Percentiles rank a stretch among this genome's conserved stretches.
phyloP scores from a whole-genome alignment of 2,797 vertebrate genomes.

The Chelon labrosus region DNA sequence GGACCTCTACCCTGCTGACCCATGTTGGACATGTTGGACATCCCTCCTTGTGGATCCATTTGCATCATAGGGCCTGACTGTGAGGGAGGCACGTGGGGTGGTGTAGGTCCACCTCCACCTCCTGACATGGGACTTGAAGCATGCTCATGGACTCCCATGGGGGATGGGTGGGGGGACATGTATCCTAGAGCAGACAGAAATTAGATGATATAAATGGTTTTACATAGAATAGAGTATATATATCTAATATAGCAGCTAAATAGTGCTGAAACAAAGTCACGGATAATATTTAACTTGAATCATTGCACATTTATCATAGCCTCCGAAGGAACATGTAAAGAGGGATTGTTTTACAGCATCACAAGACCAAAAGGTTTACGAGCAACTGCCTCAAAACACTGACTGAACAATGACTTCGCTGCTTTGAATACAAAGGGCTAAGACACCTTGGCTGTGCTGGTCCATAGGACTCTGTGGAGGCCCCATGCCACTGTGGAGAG shows the following conservation, averaged over 20 bases:
- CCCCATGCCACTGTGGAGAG: slow-evolving; percentile 96
- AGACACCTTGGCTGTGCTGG: slow-evolving; percentile 94
- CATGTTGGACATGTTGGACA: slow-evolving; percentile 82
- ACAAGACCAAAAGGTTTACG: neutral
- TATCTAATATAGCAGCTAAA: no score
- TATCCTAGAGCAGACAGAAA: slow-evolving; percentile 86
- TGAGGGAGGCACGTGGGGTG: slow-evolving; percentile 92
- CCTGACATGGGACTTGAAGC: slow-evolving; percentile 95
- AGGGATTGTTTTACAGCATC: neutral
- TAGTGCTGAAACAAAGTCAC: no score
- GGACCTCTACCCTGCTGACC: slow-evolving; percentile 90
- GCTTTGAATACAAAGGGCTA: neutral
- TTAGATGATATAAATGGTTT: neutral
- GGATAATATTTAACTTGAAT: no score
- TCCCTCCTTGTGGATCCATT: slow-evolving; percentile 89
- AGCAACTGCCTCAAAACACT: neutral
- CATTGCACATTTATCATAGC: no score
- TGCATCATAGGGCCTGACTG: slow-evolving; percentile 91
- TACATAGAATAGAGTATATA: no score
- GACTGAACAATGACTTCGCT: no score
- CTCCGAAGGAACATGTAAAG: neutral
- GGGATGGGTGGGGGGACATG: slow-evolving; percentile 96
- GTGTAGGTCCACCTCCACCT: slow-evolving; percentile 91
- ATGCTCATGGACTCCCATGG: slow-evolving; percentile 93
- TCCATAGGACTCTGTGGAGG: slow-evolving; percentile 99